These are phyloP conservation scores for Uropsilus gracilis DNA, from an alignment of 2,113 vertebrate genomes.

Conservation along the genomic window DNA sequence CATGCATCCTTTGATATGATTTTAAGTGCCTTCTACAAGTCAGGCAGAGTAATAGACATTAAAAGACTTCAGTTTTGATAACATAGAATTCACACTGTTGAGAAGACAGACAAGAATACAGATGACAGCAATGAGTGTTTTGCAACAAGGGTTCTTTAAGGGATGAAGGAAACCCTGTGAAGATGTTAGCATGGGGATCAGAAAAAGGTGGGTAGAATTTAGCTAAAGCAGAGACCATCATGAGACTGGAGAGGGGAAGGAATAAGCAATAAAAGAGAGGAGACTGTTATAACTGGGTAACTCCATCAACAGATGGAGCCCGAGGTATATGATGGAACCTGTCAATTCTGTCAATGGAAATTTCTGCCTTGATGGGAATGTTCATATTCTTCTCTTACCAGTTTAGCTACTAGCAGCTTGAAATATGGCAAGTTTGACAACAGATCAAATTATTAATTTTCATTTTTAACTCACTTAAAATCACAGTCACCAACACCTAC, in stretches of 20 bases:
- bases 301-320: too few relatives aligned
- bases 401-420: neutral
- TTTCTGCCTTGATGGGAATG: neutral
- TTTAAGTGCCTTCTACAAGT: neutral
- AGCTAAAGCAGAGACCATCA: neutral
- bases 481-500: neutral
- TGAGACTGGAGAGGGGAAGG: neutral
- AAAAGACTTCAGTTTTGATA: neutral
- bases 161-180: neutral
- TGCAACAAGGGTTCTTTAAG: neutral
- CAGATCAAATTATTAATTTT: neutral
- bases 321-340: rapidly evolving
- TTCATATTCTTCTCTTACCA: neutral
- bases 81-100: neutral
- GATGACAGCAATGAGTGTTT: too few relatives aligned
- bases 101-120: neutral
- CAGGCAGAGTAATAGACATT: neutral
- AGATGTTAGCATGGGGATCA: neutral
- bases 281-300: neutral
- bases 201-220: neutral
- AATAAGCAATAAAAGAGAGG: neutral
- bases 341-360: neutral
- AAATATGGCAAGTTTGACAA: neutral
- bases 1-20: neutral
- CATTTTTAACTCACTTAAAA: neutral